phyloP scores from a whole-genome alignment of 2,797 vertebrate genomes.

The Chloroceryle amazona region DNA sequence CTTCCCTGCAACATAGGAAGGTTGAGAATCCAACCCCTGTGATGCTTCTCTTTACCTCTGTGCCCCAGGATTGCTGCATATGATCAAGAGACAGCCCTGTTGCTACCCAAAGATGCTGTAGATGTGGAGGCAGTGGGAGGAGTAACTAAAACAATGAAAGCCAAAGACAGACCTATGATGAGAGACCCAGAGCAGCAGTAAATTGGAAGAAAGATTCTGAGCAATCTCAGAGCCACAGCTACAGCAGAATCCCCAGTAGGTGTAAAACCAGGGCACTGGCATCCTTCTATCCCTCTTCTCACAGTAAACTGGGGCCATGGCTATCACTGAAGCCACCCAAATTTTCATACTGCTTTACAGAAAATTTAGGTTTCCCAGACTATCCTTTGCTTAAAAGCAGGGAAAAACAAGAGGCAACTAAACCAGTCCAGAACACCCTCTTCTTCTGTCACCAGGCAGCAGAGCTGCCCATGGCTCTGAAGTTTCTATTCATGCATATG shows the following conservation, averaged over 20 bases:
- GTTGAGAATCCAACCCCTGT: fast-evolving
- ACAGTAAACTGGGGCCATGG: neutral
- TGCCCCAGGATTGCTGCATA: neutral
- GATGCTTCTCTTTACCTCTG: neutral
- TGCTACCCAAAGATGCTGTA: neutral
- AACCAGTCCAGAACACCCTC: neutral
- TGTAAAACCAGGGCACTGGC: neutral
- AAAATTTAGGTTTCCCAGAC: neutral
- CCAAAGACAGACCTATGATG: neutral
- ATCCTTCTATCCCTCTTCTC: neutral
- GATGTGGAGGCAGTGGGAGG: neutral
- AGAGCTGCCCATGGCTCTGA: neutral
- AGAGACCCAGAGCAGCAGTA: neutral
- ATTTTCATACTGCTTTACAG: neutral
- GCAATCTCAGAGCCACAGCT: neutral
- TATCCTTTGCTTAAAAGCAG: neutral
- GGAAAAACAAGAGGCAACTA: neutral
- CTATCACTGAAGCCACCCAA: neutral
- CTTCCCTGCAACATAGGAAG: neutral
- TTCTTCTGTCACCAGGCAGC: neutral
- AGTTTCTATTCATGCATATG: neutral
- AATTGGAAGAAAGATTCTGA: neutral
- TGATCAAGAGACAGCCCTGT: neutral
- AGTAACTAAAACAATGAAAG: neutral
- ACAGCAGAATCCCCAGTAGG: neutral